A percentile compares a stretch with the other conserved stretches of the same genome.
Conservation (phyloP, 2,888 invertebrate genomes). For the Zygothrica quintamaculata region DNA sequence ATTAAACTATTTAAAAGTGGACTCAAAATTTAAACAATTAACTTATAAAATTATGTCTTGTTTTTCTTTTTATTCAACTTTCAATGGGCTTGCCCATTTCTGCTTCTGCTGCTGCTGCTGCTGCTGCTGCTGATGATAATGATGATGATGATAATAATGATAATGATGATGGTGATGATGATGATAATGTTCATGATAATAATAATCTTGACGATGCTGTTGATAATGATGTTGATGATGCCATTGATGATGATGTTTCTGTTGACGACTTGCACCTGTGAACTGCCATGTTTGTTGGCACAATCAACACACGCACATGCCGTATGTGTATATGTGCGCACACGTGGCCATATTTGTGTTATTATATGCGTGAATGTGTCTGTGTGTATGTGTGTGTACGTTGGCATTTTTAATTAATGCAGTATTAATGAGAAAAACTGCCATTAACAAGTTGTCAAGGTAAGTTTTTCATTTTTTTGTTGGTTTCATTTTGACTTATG, state of each 20-base stretch:
- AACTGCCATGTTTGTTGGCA: conserved; percentile 67
- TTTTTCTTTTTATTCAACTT: no score
- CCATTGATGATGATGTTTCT: conserved; percentile 25
- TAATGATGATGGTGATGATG: no score
- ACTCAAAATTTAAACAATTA: no score
- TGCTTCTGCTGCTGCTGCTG: no score
- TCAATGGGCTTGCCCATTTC: no score
- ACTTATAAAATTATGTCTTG: no score
- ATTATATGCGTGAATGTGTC: neutral
- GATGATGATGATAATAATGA: no score
- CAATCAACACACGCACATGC: conserved; percentile 48
- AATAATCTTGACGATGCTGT: no score
- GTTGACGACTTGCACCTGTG: conserved; percentile 59
- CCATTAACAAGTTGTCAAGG: conserved; percentile 85
- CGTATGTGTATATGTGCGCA: conserved; percentile 18
- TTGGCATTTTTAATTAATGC: conserved; percentile 78
- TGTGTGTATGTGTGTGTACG: conserved; percentile 31
- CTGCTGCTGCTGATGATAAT: no score
- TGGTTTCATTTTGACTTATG: conserved; percentile 18
- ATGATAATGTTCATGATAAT: no score
- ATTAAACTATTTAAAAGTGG: no score
- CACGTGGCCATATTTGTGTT: conserved; percentile 8
- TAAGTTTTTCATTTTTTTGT: conserved; percentile 68
- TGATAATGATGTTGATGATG: no score
- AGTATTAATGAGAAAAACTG: conserved; percentile 85